Percentiles rank a stretch among this genome's conserved stretches.
Conservation (phyloP, 2,888 invertebrate species). For the Pristionchus maxplancki region DNA sequence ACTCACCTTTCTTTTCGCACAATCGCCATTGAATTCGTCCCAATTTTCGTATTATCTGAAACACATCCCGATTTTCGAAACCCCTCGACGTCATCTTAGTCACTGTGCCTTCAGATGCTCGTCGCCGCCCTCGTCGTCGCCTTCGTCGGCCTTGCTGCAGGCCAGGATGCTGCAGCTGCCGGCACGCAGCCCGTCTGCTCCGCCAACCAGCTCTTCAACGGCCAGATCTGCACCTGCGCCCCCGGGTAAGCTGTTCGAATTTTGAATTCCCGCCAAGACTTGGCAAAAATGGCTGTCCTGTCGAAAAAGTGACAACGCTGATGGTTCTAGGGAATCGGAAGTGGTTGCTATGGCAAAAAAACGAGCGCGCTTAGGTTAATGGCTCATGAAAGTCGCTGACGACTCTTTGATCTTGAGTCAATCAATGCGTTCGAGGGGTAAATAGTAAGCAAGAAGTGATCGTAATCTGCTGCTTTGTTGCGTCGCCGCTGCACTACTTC, state of each 20-base stretch:
- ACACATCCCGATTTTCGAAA: neutral
- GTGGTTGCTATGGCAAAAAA: neutral
- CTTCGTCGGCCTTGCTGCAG: slow-evolving; percentile 39
- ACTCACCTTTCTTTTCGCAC: no score
- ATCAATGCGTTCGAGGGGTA: neutral
- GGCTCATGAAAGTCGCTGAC: neutral
- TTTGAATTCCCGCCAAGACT: neutral
- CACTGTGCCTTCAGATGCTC: slow-evolving; percentile 46
- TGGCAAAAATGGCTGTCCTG: neutral
- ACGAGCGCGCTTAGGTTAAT: neutral
- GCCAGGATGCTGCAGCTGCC: slow-evolving; percentile 55
- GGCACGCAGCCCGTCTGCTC: slow-evolving; percentile 66
- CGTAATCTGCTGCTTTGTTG: slow-evolving; percentile 21
- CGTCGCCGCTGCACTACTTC: neutral
- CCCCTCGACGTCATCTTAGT: no score
- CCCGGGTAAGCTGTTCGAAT: slow-evolving; percentile 67
- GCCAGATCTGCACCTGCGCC: slow-evolving; percentile 75
- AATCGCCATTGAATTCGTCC: no score
- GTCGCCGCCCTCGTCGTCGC: slow-evolving; percentile 15
- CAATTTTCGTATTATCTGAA: no score
- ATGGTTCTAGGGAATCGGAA: no score
- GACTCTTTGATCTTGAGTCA: neutral
- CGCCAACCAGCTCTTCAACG: slow-evolving; percentile 75
- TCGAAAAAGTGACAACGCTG: neutral
- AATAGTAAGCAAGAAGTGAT: neutral